Percentiles rank a stretch among this genome's conserved stretches.
Conservation (phyloP, 1,140 invertebrate species). For the Saccostrea cuccullata region DNA sequence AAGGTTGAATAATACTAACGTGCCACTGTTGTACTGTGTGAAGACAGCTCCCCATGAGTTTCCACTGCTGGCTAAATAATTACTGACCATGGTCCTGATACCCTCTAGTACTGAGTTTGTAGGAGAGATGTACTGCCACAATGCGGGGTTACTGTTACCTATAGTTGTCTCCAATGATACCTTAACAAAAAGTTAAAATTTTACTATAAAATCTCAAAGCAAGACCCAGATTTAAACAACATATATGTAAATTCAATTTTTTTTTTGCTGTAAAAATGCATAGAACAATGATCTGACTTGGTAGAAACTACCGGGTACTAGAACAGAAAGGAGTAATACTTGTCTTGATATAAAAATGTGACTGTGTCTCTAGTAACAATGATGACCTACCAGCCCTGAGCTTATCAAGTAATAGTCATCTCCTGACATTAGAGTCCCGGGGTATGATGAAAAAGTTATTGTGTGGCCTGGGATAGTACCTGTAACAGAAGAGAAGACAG, state of each 20-base stretch:
- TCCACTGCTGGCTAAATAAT: slow-evolving; percentile 87
- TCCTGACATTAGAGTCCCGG: slow-evolving; percentile 90
- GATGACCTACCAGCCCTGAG: slow-evolving; percentile 82
- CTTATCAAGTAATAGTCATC: slow-evolving; percentile 89
- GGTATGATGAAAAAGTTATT: slow-evolving; percentile 91
- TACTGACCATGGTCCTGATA: slow-evolving; percentile 90
- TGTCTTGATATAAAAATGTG: too few species aligned
- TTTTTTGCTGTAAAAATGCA: not conserved
- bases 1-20: slow-evolving; percentile 76
- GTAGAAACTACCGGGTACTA: not conserved
- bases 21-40: slow-evolving; percentile 86
- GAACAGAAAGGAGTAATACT: too few species aligned
- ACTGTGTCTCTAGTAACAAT: too few species aligned
- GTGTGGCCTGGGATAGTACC: slow-evolving; percentile 67
- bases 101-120: slow-evolving; percentile 86
- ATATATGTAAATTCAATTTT: not conserved
- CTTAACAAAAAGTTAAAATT: slow-evolving; percentile 53
- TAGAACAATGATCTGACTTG: not conserved
- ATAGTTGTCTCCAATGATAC: slow-evolving; percentile 86
- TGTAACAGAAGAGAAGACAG: not conserved
- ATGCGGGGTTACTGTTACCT: slow-evolving; percentile 83
- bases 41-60: slow-evolving; percentile 85
- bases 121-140: slow-evolving; percentile 83
- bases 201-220: not conserved
- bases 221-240: not conserved